Percentiles rank a stretch among this genome's conserved stretches.
Conservation (phyloP, 2,888 invertebrate genomes). For the Drosophila mimetica region DNA sequence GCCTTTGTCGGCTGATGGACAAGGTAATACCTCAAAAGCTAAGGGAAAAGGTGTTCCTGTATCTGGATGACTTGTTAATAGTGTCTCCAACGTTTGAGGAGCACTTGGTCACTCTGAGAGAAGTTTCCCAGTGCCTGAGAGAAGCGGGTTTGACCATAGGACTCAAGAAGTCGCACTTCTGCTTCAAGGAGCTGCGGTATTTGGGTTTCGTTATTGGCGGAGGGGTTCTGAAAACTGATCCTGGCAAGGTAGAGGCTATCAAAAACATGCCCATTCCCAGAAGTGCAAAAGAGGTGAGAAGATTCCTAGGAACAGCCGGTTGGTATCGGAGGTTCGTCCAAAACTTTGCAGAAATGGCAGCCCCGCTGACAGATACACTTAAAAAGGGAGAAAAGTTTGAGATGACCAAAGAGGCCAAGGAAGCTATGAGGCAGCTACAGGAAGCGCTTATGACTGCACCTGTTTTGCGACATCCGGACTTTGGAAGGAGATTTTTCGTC, state of each 20-base stretch:
- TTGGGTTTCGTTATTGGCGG: neutral
- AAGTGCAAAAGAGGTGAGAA: neutral
- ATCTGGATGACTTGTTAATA: neutral
- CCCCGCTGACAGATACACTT: neutral
- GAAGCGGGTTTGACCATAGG: neutral
- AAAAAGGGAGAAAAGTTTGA: neutral
- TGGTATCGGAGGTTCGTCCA: slow-evolving; percentile 7
- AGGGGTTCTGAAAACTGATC: neutral
- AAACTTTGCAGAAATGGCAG: neutral
- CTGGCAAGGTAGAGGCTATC: neutral
- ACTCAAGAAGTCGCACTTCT: neutral
- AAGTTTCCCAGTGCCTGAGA: neutral
- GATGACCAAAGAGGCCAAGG: neutral
- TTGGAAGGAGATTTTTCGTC: too few relatives aligned
- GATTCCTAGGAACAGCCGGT: neutral
- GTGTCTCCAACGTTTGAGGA: slow-evolving; percentile 1
- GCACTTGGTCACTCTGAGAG: neutral
- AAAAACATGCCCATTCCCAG: neutral
- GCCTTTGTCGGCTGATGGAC: slow-evolving; percentile 11
- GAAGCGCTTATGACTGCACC: neutral
- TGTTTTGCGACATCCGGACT: too few relatives aligned
- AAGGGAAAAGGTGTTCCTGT: slow-evolving; percentile 5
- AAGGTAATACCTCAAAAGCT: neutral
- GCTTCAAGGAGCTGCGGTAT: neutral
- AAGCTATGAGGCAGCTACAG: too few relatives aligned